Conservation (phyloP, 2,888 invertebrate genomes). For the Cataglyphis altisquamis region DNA sequence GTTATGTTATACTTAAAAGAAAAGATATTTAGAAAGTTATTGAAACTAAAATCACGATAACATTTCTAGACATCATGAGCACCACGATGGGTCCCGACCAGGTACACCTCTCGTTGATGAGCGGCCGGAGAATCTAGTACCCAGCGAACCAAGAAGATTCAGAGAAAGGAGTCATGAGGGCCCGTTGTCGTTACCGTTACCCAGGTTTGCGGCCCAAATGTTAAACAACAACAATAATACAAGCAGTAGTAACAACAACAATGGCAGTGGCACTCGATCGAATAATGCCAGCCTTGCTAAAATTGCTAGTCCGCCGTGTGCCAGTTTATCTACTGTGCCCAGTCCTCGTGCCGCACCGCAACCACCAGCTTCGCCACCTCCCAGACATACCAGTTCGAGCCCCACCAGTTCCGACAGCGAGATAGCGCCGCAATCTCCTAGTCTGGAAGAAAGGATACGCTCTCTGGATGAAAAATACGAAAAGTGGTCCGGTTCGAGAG, state of each 20-base stretch:
- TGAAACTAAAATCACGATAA: background rate
- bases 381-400: conserved; percentile 91
- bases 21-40: background rate
- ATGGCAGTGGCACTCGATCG: conserved; percentile 69
- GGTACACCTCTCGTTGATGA: conserved; percentile 95
- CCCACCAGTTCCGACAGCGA: conserved; percentile 92
- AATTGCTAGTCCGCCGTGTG: conserved; percentile 85
- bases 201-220: conserved; percentile 94
- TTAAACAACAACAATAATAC: conserved; percentile 83
- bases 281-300: conserved; percentile 77
- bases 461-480: conserved; percentile 97
- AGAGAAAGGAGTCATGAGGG: conserved; percentile 89
- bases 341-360: conserved; percentile 89
- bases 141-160: conserved; percentile 92
- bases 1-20: background rate
- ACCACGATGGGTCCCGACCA: conserved; percentile 90
- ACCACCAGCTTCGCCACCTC: conserved; percentile 89
- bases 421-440: conserved; percentile 89
- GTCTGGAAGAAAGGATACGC: conserved; percentile 96
- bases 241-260: conserved; percentile 75
- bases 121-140: conserved; percentile 91
- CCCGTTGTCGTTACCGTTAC: conserved; percentile 94
- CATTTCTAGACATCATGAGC: conserved; percentile 87
- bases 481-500: conserved; percentile 93
- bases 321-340: conserved; percentile 85